Base-by-base conservation (phyloP, 2,888 invertebrate species). In the Cremastinae sp. region DNA sequence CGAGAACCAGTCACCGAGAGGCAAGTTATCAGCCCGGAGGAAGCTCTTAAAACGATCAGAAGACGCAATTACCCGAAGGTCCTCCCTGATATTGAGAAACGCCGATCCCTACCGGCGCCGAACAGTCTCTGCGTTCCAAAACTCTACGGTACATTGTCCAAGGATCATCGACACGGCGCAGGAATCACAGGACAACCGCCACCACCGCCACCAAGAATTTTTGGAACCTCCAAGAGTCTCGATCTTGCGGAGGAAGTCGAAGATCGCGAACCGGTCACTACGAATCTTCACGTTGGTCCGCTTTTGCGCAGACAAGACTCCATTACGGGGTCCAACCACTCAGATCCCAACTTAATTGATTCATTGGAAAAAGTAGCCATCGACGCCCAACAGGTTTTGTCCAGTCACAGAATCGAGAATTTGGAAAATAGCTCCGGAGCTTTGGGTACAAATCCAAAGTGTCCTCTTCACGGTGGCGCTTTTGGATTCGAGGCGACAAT, bases 11-110 rank as follows among this genome's bases (percentile, higher is more conserved):
- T 81, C 20, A 80, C 75, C 14, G 84, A 88, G 12, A 78, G 87
- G 69, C 83, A 88, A 10, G 90, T 90, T 10, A 86, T 94, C 47
- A 93, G 93, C 5, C 92, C 94, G 0, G 94, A 94, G 83, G 95
- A 96, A 86, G 93, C 95, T 0, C 86, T 96, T 62, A 90, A 92
- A 76, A 93, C 94, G 36, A 94, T 96, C 49, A 94, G 95, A 87
- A 92, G 94, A 72, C 91, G 95, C 81, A 96, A 96, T 86, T 96
- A 94, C 85, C 96, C 96, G 0, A 96, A 96, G 91, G 96, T 96
- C 0, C 87, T 96, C 36, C 96, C 96, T n/a, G 96, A 96, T 88
- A 92, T 94, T 81, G 88, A 89, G 75, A 89, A 89, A 74, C 79
- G 89, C 28, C 83, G 88, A 1, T 89, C 89, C 0, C 79, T 89